Evolutionary conservation across 2,797 vertebrate species (phyloP), one percentile per base, ranked within the genome.

Genomic region (Phyllotis vaccarum): DNA sequence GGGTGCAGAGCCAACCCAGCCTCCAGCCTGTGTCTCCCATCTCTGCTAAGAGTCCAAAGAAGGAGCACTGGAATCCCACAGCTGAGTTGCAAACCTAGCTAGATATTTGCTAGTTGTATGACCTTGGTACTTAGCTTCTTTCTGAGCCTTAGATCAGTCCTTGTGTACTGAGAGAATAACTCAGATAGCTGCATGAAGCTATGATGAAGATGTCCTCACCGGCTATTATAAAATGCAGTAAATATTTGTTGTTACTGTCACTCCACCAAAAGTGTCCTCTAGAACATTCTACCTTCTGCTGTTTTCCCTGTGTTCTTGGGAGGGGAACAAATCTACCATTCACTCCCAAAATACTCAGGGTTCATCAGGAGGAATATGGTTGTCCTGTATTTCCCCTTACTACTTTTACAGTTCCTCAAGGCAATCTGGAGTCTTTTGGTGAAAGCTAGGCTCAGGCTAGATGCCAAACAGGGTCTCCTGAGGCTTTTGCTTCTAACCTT

Each of bases 401-500:
- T 34, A 29, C 54, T 52, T 70, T 60, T 29, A 81, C 4, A 79
- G 11, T 86, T 96, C 95, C 54, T 90, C 94, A 81, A 95, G 97
- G 86, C 76, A 93, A 96, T 58, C 8, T 74, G 92, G 43, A 89
- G 87, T 91, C 93, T 97, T 74, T 78, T 81, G 95, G 85, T 43
- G 64, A 96, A 40, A 13, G 17, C 86, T 89, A 95, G 95, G 76
- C 85, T 34, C 5, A 64, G 76, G 96, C 93, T 97, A 97, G 89
- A 3, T 97, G 98, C 97, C 91, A 86, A 31, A 12, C 0, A 17
- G 58, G 88, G 0, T 29, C 21, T 87, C 0, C 27, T 91, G 82
- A 93, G 2, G 81, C 76, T 91, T 56, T 94, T 52, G 89, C 96
- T 96, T 96, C 93, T 19, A 85, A 96, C 66, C 95, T 97, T 97